Evolutionary conservation across 2,888 invertebrate species (phyloP), one percentile per base, ranked within the genome.

Genomic region (Thumatha senex): DNA sequence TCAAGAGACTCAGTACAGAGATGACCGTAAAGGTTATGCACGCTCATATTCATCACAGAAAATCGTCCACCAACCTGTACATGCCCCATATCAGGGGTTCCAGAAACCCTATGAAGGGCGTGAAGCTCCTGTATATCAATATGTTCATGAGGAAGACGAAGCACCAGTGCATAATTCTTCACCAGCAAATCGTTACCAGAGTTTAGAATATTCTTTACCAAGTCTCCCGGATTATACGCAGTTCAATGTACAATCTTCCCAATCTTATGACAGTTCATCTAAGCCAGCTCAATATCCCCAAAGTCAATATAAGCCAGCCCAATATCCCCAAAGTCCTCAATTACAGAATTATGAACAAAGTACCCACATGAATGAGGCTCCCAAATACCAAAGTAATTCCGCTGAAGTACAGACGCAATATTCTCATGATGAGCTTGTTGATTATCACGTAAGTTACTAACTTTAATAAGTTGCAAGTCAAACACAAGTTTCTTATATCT

Each of bases 371-470:
- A 51, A 56, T 29, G 42, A 46, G 11, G 35, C 36, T 8, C 39
- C 47, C 1, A 12, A 33, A 1, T 36, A 48, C 18, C 43, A 51
- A 10, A 53, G 40, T 40, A 51, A 78, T 34, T 71, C 76, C n/a
- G 53, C 64, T 12, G 66, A 65, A 39, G 43, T 55, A 15, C 74
- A 81, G 46, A 56, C 71, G 33, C 71, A 78, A 52, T 66, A 66
- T 54, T 78, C 81, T 13, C 81, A 86, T 66, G 87, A 89, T 39
- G 86, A 89, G 61, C 84, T 82, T 31, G 70, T 91, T 12, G 90
- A 91, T 72, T 91, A 89, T 86, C 90, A 89, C 72, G 90, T 91
- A 82, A 90, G 89, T 71, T 54, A 67, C 67, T 4, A 31, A 31
- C 7, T 5, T 5, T 3, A 7, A 31, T 8, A 31, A 31, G 7